Percentiles rank a stretch among this genome's conserved stretches.
Evolutionary conservation across 2,113 vertebrate genomes (phyloP).

Genomic region (Rhinolophus ferrumequinum): DNA sequence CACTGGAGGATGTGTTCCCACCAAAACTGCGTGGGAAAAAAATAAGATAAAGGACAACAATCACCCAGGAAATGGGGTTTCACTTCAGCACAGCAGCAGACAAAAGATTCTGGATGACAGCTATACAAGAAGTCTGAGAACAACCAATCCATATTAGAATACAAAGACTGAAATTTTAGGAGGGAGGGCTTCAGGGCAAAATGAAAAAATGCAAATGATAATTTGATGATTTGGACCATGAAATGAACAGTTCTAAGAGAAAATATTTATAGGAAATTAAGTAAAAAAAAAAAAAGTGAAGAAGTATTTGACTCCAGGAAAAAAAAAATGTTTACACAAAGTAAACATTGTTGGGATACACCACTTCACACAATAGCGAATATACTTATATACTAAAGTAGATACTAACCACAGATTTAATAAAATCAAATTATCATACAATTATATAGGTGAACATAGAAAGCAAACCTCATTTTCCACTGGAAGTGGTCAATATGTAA

Average conservation of each 20-base stretch:
- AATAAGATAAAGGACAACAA: not conserved
- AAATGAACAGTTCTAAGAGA: not conserved
- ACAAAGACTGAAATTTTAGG: not conserved
- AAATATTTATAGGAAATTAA: not conserved
- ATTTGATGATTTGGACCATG: not conserved
- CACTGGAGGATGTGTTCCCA: not conserved
- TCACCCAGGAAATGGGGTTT: not conserved
- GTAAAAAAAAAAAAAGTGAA: not conserved
- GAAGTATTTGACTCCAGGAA: not conserved
- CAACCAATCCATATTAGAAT: not conserved
- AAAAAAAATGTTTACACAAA: not conserved
- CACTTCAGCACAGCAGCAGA: not conserved
- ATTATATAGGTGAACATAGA: not conserved
- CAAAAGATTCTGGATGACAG: not conserved
- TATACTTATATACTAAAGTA: not conserved
- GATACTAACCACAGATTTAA: not conserved
- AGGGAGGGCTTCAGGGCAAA: not conserved
- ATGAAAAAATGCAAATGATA: not conserved
- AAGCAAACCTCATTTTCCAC: not conserved
- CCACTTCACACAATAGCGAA: not conserved
- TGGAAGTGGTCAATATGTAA: not conserved
- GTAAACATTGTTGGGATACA: not conserved
- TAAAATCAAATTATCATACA: not conserved
- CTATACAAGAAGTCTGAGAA: not conserved
- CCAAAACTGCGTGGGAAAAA: conserved; percentile 26